phyloP scores from a whole-genome alignment of 1,140 invertebrate species.

The Apis dorsata region DNA sequence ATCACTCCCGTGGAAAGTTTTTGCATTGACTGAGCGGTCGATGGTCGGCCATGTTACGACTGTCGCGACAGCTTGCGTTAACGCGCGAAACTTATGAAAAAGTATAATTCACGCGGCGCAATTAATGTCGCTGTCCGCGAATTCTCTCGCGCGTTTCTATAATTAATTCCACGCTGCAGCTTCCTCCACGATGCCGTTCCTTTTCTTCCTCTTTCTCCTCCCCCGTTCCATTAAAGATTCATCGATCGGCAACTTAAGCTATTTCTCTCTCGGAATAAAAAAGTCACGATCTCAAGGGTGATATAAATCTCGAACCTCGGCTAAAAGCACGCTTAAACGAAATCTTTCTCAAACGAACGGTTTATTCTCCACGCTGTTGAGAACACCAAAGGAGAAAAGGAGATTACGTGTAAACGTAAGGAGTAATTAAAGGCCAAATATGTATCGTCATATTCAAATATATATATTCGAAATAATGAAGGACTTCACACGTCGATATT shows the following conservation, averaged over 20 bases:
- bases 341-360: neutral
- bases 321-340: neutral
- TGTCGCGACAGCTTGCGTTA: neutral
- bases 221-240: neutral
- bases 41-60: neutral
- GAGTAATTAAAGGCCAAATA: too few relatives aligned
- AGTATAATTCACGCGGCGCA: constrained; percentile 17
- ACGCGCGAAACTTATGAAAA: constrained; percentile 22
- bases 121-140: constrained; percentile 1
- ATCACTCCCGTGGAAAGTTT: too few relatives aligned
- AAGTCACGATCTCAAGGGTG: constrained; percentile 1
- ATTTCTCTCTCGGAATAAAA: neutral
- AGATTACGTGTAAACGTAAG: too few relatives aligned
- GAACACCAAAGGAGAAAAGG: too few relatives aligned
- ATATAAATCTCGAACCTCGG: neutral
- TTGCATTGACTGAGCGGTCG: too few relatives aligned
- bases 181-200: neutral
- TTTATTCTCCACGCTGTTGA: too few relatives aligned
- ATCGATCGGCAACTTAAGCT: neutral
- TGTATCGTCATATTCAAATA: too few relatives aligned
- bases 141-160: neutral
- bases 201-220: neutral
- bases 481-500: too few relatives aligned
- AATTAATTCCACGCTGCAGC: constrained; percentile 4
- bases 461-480: too few relatives aligned